Percentiles rank a stretch among this genome's conserved stretches.
These are phyloP conservation scores for Gavialis gangeticus DNA, from an alignment of 2,113 vertebrate species.

Conservation along the genomic window DNA sequence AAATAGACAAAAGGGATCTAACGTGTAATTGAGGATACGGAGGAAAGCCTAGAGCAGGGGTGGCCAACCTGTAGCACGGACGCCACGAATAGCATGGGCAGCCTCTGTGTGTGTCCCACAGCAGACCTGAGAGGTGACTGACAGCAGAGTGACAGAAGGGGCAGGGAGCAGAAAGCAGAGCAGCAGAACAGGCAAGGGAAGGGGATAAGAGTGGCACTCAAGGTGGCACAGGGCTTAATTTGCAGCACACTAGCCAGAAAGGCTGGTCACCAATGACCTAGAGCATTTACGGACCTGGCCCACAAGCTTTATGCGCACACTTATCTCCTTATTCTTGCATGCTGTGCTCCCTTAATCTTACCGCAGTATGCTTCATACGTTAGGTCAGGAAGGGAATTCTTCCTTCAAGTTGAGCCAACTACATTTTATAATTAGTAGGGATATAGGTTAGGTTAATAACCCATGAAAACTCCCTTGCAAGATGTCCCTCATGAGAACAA, in stretches of 20 bases:
- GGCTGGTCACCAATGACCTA: no score
- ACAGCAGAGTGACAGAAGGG: no score
- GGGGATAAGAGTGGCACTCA: no score
- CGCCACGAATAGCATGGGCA: no score
- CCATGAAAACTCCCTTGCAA: background rate
- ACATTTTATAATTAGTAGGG: background rate
- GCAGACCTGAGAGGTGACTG: no score
- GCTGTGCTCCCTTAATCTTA: background rate
- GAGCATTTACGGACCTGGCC: background rate
- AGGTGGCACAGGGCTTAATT: no score
- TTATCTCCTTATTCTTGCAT: background rate
- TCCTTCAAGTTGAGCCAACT: background rate
- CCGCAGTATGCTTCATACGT: background rate
- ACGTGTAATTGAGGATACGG: background rate
- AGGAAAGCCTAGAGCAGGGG: background rate
- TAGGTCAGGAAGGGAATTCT: background rate
- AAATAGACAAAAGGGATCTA: slow-evolving; percentile 10
- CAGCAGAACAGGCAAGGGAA: no score
- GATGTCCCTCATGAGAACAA: no score
- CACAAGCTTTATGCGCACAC: background rate
- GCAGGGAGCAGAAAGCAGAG: no score
- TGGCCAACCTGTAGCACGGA: no score
- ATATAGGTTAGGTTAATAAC: background rate
- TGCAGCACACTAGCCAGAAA: no score
- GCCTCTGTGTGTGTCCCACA: no score